phyloP scores from a whole-genome alignment of 2,797 vertebrate genomes.

The Sciaenops ocellatus region DNA sequence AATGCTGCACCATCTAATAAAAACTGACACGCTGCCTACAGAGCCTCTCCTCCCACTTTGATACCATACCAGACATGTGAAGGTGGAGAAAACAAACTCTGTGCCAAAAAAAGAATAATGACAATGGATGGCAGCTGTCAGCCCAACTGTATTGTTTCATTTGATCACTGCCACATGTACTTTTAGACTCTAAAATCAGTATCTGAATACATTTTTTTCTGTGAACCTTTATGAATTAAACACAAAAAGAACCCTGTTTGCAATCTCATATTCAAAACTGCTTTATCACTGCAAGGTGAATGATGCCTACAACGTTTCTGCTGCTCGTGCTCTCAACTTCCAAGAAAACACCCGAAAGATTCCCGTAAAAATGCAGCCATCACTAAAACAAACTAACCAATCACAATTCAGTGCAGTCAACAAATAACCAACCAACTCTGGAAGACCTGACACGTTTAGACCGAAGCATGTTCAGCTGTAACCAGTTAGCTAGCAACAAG shows the following conservation, averaged over 20 bases:
- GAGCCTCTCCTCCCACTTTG: conserved; percentile 37
- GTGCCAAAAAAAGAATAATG: not conserved
- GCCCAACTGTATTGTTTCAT: not conserved
- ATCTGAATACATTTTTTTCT: not conserved
- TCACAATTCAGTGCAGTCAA: no score
- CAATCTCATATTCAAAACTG: not conserved
- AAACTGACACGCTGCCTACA: conserved; percentile 33
- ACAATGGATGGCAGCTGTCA: not conserved
- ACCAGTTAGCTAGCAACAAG: no score
- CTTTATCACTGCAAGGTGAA: not conserved
- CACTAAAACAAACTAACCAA: no score
- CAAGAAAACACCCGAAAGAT: no score
- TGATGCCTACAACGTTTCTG: no score
- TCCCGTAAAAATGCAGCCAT: no score
- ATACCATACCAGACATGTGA: conserved; percentile 23
- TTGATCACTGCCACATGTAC: not conserved
- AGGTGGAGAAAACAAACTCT: conserved; percentile 17
- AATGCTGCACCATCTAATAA: conserved; percentile 29
- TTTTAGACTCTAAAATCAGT: not conserved
- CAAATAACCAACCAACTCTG: no score
- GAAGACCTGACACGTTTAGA: no score
- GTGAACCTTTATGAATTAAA: not conserved
- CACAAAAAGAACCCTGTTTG: not conserved
- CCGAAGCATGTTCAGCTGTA: no score
- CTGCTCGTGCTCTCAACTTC: no score